phyloP scores from a whole-genome alignment of 2,113 vertebrate genomes.

The Sylvia atricapilla region DNA sequence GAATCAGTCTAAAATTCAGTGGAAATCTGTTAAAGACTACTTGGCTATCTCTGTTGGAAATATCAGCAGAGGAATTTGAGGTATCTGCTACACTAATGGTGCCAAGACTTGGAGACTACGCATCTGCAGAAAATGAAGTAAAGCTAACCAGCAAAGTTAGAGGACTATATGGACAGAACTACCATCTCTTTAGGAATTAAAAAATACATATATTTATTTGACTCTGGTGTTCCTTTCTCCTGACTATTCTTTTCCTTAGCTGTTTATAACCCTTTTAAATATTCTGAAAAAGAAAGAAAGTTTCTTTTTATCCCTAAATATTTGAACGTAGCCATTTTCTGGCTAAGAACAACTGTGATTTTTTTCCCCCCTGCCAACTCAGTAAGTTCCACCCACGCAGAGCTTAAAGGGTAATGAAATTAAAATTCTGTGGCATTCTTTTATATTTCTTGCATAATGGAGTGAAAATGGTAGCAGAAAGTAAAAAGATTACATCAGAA shows the following conservation, averaged over 20 bases:
- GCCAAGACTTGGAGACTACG: not conserved
- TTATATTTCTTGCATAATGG: not conserved
- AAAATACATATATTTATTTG: not conserved
- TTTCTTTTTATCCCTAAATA: not conserved
- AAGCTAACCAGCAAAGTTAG: not conserved
- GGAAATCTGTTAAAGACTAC: not conserved
- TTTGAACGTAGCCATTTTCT: not conserved
- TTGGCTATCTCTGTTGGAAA: not conserved
- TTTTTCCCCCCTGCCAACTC: not conserved
- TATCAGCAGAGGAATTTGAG: not conserved
- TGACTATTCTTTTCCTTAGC: not conserved
- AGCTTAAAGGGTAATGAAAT: not conserved
- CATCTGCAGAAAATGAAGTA: not conserved
- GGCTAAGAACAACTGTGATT: not conserved
- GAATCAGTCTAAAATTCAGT: not conserved
- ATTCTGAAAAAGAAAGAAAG: not conserved
- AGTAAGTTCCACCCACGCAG: not conserved
- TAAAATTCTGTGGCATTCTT: not conserved
- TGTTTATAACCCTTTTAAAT: not conserved
- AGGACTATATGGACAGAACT: not conserved
- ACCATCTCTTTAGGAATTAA: rapidly evolving
- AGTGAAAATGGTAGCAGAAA: not conserved
- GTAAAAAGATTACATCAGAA: not conserved
- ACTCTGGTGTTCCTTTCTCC: not conserved
- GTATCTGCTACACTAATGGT: not conserved